Evolutionary conservation across 2,113 vertebrate species (phyloP), one percentile per base, ranked within the genome.

Genomic region (Pleuronectes platessa): DNA sequence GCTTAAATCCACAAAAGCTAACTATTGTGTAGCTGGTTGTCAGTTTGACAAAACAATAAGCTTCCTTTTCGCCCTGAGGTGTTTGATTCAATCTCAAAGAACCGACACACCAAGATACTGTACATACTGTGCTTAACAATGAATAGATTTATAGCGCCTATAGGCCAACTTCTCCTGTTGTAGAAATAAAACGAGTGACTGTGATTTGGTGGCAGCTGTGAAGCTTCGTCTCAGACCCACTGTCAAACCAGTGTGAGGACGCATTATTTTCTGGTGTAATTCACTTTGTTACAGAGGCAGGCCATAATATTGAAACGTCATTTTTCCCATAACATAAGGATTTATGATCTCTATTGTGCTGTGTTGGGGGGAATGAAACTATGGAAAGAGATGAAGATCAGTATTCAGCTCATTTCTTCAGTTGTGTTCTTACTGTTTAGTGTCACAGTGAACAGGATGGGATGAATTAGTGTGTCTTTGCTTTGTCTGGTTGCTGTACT

Each of bases 271-370:
- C 55, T 49, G 8, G 18, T 53, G 5, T 55, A 71, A 74, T 83
- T 74, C 9, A 27, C 40, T 85, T 63, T 60, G 66, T 69, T 84
- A 78, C 51, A 3, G 24, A 27, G 72, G 24, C 76, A 80, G 74
- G 68, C 27, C 40, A 62, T 76, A 58, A 67, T 15, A 5, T 64
- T 49, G 27, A 47, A 45, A 67, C 45, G 47, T 59, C 45, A 77
- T 54, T 85, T 81, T 54, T 17, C 54, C 54, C 51, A 49, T 69
- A 80, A 64, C 17, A 68, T 11, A 0, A 10, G 37, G 74, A 81
- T 87, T 79, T 71, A 78, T 84, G 75, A 58, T 67, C 31, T 18
- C 23, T 51, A 23, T 11, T 58, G 54, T 14, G 7, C 31, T 69
- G 51, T 68, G 24, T 65, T 31, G 6, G 10, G 10, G 45, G 27